Evolutionary conservation across 2,797 vertebrate species (phyloP), one percentile per base, ranked within the genome.

Genomic region (Hephaestus fuliginosus): DNA sequence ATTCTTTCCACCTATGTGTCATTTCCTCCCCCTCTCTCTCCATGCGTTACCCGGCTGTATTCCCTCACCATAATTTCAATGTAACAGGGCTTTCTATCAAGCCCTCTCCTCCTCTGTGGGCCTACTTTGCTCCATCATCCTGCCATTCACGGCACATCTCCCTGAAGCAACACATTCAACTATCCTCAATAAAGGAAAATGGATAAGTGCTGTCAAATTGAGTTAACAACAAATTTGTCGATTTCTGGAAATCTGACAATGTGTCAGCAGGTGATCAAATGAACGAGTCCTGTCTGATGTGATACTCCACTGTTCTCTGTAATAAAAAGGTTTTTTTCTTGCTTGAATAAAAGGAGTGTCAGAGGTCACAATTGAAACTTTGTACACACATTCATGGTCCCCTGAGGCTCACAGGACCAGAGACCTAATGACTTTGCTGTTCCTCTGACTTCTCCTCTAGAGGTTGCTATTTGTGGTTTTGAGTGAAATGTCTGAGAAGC

Each of bases 1-100:
- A 91, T 93, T 91, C 87, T 91, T 93, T 91, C 87, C 90, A 91
- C 84, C 90, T 84, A 88, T 88, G 91, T 90, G 90, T 56, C 74
- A 66, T 36, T 66, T 51, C 64, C 64, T 36, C 48, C 70, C 49
- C 58, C 25, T 72, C 60, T 70, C 33, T 65, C 67, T 61, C 44
- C 18, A 12, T 56, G 62, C 80, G 56, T 80, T 76, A 63, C 67
- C 70, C 17, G 56, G 81, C 79, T 81, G 49, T 73, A 10, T 60
- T 57, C 68, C 76, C 71, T 67, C 74, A 1, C 78, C 70, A 76
- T 77, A 60, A 84, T 78, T 86, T 74, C 63, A 62, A 78, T 63
- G 17, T 69, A 77, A 78, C 52, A 70, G 80, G 70, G 67, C 71
- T 83, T 76, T 88, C 74, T 61, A 76, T 84, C 60, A 57, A 43